Conservation (phyloP, 2,888 invertebrate species). For the Dynastes grantii region DNA sequence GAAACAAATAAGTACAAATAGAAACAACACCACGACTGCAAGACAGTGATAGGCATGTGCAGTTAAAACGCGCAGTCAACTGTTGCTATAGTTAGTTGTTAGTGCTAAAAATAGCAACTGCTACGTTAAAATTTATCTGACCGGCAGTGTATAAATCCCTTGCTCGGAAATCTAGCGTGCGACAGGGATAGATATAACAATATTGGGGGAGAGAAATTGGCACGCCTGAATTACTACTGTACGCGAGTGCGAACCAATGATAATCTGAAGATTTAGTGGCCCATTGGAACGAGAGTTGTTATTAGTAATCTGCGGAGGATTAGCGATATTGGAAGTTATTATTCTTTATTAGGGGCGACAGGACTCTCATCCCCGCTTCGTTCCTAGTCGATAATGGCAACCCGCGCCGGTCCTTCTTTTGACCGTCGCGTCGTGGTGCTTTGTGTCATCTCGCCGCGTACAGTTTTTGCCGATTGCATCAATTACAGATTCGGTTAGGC, state of each 20-base stretch:
- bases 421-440: neutral
- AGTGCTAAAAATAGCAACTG: too few relatives aligned
- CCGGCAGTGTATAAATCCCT: too few relatives aligned
- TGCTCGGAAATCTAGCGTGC: neutral
- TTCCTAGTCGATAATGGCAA: conserved; percentile 39
- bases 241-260: conserved; percentile 51
- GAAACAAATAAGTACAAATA: too few relatives aligned
- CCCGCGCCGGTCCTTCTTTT: conserved; percentile 3
- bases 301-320: conserved; percentile 55
- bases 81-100: too few relatives aligned
- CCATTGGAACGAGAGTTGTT: conserved; percentile 46
- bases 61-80: too few relatives aligned
- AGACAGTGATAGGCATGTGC: too few relatives aligned
- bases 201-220: conserved; percentile 24
- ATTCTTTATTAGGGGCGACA: conserved; percentile 52
- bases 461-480: neutral
- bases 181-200: neutral
- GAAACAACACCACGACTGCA: too few relatives aligned
- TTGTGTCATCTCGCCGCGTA: neutral
- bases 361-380: neutral
- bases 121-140: too few relatives aligned
- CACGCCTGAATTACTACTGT: conserved; percentile 43
- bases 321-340: conserved; percentile 53
- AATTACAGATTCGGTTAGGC: neutral
- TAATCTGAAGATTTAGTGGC: conserved; percentile 55